phyloP scores from a whole-genome alignment of 1,140 invertebrate genomes.

The Aphidius gifuensis region DNA sequence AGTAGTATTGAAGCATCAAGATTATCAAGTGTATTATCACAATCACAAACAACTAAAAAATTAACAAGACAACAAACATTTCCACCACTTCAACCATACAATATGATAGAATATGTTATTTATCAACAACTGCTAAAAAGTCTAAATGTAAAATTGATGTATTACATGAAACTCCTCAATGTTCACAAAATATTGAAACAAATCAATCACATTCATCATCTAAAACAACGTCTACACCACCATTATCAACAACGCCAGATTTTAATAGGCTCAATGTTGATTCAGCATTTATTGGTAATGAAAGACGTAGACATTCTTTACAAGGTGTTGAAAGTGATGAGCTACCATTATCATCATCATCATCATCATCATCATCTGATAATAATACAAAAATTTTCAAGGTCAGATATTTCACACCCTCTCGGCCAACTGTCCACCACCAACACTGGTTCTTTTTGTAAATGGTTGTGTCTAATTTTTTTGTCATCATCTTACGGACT shows the following conservation, averaged over 20 bases:
- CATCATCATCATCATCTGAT: too few species aligned
- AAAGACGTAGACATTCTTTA: constrained; percentile 34
- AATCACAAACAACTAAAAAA: constrained; percentile 37
- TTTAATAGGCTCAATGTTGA: constrained; percentile 22
- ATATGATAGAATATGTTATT: constrained; percentile 52
- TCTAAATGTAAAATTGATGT: constrained; percentile 40
- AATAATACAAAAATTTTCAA: too few species aligned
- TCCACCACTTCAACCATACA: constrained; percentile 63
- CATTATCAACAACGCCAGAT: constrained; percentile 26
- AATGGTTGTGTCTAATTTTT: too few species aligned
- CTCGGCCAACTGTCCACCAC: too few species aligned
- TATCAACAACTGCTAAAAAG: constrained; percentile 60
- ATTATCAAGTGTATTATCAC: constrained; percentile 57
- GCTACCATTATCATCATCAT: not conserved
- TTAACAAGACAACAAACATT: constrained; percentile 68
- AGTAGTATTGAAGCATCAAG: constrained; percentile 60
- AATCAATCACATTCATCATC: constrained; percentile 57
- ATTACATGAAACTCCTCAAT: constrained; percentile 24
- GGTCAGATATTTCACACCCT: too few species aligned
- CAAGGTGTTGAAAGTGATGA: constrained; percentile 33
- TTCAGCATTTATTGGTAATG: constrained; percentile 7
- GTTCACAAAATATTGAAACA: constrained; percentile 51
- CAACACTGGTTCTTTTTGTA: too few species aligned
- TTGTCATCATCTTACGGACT: too few species aligned
- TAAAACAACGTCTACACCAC: constrained; percentile 33